phyloP scores from a whole-genome alignment of 2,888 invertebrate species.

The Halocaridina rubra region DNA sequence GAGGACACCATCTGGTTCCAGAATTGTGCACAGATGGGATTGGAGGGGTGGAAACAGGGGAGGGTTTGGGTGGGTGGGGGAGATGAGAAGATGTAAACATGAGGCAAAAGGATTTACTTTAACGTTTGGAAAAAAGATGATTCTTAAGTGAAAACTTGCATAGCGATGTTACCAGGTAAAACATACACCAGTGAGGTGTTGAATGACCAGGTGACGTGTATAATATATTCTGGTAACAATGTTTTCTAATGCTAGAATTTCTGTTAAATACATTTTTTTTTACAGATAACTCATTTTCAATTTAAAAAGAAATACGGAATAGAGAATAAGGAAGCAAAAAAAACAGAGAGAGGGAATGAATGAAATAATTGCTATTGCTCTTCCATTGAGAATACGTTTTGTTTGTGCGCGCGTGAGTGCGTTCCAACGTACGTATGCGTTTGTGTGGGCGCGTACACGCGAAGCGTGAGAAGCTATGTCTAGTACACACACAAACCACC shows the following conservation, averaged over 20 bases:
- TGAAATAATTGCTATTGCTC: background rate
- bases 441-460: constrained; percentile 10
- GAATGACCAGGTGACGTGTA: no score
- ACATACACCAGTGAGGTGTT: no score
- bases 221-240: no score
- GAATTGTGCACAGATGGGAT: background rate
- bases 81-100: no score
- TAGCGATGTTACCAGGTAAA: no score
- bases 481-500: constrained; percentile 39
- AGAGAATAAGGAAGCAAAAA: background rate
- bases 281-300: no score
- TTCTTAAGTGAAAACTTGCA: no score
- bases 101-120: background rate
- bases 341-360: background rate
- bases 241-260: no score
- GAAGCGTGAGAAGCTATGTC: constrained; percentile 18
- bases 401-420: background rate
- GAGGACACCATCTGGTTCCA: background rate
- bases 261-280: no score
- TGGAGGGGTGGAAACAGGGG: background rate
- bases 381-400: background rate
- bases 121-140: background rate
- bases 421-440: background rate
- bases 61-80: no score
- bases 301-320: background rate